These are phyloP conservation scores for Panulirus ornatus DNA, from an alignment of 1,140 invertebrate species.

Conservation along the genomic window DNA sequence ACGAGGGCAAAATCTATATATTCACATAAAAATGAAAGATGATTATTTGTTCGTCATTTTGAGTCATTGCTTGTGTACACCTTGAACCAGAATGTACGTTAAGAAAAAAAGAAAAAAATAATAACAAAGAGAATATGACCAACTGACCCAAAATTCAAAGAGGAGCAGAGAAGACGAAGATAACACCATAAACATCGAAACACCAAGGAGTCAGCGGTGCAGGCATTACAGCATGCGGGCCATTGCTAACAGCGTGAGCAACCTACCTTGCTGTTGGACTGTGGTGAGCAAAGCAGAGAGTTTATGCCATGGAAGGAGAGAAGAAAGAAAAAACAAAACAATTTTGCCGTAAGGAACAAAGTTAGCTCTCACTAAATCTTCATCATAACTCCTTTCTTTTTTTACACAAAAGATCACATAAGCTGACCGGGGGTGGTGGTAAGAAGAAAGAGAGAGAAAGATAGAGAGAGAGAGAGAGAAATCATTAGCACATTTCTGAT, in stretches of 20 bases:
- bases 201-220: conserved; percentile 7
- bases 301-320: conserved; percentile 62
- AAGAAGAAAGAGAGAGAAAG: background rate
- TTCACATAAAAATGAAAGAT: no score
- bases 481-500: no score
- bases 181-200: conserved; percentile 17
- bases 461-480: background rate
- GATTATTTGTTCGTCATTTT: no score
- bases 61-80: no score
- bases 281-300: conserved; percentile 52
- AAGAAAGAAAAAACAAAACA: conserved; percentile 49
- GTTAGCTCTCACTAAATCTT: conserved; percentile 33
- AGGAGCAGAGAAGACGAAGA: no score
- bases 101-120: no score
- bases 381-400: no score
- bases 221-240: conserved; percentile 44
- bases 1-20: no score
- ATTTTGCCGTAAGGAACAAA: conserved; percentile 15
- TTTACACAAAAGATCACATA: no score
- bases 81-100: no score
- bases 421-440: background rate
- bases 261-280: conserved; percentile 66
- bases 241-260: background rate
- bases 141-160: background rate
- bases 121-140: no score